A percentile compares a stretch with the other conserved stretches of the same genome.
phyloP scores from a whole-genome alignment of 1,140 invertebrate species.

The Orius laevigatus region DNA sequence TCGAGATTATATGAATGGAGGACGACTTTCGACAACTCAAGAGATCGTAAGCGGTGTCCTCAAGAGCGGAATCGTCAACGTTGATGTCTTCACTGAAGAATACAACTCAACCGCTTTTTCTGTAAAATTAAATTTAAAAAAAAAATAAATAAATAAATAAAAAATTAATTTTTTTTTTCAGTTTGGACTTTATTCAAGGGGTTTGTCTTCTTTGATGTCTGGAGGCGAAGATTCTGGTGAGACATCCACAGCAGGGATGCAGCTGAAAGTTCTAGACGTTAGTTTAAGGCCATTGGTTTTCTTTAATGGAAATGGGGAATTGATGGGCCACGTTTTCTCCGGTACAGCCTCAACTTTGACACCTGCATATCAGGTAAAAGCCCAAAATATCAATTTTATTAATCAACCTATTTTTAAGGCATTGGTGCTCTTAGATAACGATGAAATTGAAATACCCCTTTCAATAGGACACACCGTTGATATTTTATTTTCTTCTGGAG shows the following conservation, averaged over 20 bases:
- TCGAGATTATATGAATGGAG: slow-evolving; percentile 42
- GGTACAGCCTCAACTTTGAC: slow-evolving; percentile 66
- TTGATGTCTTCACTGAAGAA: slow-evolving; percentile 31
- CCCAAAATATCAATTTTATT: not conserved
- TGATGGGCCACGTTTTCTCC: slow-evolving; percentile 82
- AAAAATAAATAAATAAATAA: not conserved
- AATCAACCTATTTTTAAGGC: slow-evolving; percentile 29
- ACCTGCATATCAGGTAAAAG: slow-evolving; percentile 54
- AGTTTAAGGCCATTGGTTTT: slow-evolving; percentile 69
- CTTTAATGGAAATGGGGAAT: slow-evolving; percentile 64
- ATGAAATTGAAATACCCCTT: slow-evolving; percentile 48
- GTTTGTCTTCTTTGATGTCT: slow-evolving; percentile 44
- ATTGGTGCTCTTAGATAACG: slow-evolving; percentile 55
- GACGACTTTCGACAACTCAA: slow-evolving; percentile 53
- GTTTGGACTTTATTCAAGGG: slow-evolving; percentile 67
- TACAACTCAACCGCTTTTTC: too few species aligned
- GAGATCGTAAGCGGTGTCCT: slow-evolving; percentile 55
- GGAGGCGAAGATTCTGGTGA: slow-evolving; percentile 30
- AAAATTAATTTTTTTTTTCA: slow-evolving; percentile 26
- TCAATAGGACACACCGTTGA: slow-evolving; percentile 58
- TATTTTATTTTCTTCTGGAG: slow-evolving; percentile 46
- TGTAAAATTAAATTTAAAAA: slow-evolving; percentile 1
- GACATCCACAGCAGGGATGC: slow-evolving; percentile 51
- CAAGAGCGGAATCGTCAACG: slow-evolving; percentile 57
- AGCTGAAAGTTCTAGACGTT: slow-evolving; percentile 58